Evolutionary conservation across 1,140 invertebrate species (phyloP).

Genomic region (Drosophila repletoides): DNA sequence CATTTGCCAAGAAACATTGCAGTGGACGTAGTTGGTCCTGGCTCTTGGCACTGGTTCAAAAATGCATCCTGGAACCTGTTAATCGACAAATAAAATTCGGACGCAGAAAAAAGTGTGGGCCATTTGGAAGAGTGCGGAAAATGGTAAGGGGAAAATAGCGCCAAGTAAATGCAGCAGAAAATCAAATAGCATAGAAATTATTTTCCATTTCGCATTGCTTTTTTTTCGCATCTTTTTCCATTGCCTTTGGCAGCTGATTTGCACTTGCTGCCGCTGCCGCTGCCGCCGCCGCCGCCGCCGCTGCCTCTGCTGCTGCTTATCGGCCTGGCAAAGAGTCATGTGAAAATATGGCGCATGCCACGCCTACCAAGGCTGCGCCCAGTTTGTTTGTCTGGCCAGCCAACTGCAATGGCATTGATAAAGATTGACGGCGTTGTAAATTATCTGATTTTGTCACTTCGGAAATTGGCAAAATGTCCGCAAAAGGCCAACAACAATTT

Average conservation of each 20-base stretch:
- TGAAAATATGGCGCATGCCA: constrained; percentile 52
- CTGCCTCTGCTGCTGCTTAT: no score
- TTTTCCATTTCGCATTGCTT: constrained; percentile 29
- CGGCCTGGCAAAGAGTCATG: constrained; percentile 36
- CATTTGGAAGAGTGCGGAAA: constrained; percentile 1
- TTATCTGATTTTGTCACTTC: constrained; percentile 82
- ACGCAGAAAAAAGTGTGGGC: neutral
- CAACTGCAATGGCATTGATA: constrained; percentile 76
- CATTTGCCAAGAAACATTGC: constrained; percentile 61
- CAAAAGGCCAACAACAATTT: constrained; percentile 26
- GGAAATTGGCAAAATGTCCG: constrained; percentile 80
- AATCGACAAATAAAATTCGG: constrained; percentile 64
- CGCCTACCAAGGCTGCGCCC: constrained; percentile 26
- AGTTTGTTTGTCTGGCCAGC: constrained; percentile 55
- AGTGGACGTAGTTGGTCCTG: constrained; percentile 4
- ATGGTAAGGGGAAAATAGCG: constrained; percentile 5
- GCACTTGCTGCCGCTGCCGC: no score
- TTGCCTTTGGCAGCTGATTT: constrained; percentile 65
- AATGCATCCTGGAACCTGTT: constrained; percentile 43
- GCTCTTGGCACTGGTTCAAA: constrained; percentile 64
- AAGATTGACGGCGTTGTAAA: constrained; percentile 81
- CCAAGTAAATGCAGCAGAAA: constrained; percentile 61
- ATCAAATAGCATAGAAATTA: constrained; percentile 62
- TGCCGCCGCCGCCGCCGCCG: no score
- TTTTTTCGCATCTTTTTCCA: constrained; percentile 9